A percentile compares a stretch with the other conserved stretches of the same genome.
phyloP scores from a whole-genome alignment of 53 echinoderm and acorn worm genomes.

The Pentamera pediparva region DNA sequence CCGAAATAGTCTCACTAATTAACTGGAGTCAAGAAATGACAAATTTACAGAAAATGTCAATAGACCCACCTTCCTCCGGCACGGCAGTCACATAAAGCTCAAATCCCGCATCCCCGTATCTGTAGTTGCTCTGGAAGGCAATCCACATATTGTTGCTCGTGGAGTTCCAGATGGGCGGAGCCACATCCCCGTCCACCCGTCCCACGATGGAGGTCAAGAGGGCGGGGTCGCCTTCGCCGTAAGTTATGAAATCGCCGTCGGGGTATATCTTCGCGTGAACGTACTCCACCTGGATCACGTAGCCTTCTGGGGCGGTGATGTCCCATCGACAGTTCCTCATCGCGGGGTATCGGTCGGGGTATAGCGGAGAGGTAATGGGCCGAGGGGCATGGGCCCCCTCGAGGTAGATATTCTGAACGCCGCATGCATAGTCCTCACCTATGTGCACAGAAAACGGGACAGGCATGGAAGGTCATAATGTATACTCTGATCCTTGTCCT shows the following conservation, averaged over 20 bases:
- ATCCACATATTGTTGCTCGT: background rate
- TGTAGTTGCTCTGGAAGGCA: background rate
- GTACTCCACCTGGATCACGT: background rate
- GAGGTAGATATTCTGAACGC: no score
- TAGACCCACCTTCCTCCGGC: no score
- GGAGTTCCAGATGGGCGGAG: slow-evolving; percentile 5
- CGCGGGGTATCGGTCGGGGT: background rate
- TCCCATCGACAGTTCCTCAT: slow-evolving; percentile 3
- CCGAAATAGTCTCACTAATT: no score
- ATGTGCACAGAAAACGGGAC: no score
- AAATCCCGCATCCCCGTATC: no score
- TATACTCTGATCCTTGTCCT: no score
- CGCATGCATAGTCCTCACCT: no score
- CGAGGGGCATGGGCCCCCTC: no score
- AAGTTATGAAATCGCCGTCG: background rate
- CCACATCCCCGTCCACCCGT: background rate
- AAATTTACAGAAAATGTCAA: no score
- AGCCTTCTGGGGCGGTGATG: background rate
- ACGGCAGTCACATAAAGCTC: no score
- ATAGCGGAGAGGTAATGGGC: background rate
- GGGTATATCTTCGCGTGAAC: background rate
- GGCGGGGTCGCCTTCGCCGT: slow-evolving; percentile 12
- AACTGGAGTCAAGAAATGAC: no score
- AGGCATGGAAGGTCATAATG: no score
- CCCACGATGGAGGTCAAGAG: background rate